Percentiles rank a stretch among this genome's conserved stretches.
These are phyloP conservation scores for Ictidomys tridecemlineatus DNA, from an alignment of 2,113 vertebrate genomes.

Conservation along the genomic window DNA sequence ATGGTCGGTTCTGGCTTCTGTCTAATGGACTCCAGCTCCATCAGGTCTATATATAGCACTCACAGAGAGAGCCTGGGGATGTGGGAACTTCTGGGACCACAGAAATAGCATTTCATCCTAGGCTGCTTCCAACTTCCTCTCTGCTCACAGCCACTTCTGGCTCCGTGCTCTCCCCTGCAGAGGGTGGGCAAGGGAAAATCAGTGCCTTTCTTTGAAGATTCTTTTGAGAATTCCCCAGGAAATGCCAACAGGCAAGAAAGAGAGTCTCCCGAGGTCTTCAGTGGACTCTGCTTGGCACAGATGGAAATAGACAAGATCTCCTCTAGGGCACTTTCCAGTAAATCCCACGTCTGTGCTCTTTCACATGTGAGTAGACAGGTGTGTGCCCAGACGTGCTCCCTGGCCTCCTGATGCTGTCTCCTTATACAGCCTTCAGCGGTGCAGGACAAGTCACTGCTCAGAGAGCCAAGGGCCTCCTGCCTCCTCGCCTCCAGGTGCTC, in stretches of 20 bases:
- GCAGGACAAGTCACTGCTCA: too few relatives aligned
- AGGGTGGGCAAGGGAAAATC: too few relatives aligned
- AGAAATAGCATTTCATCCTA: too few relatives aligned
- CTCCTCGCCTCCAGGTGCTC: background rate
- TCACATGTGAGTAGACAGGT: rapidly evolving
- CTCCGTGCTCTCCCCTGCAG: rapidly evolving
- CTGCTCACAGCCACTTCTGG: background rate
- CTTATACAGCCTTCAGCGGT: rapidly evolving
- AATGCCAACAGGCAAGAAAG: too few relatives aligned
- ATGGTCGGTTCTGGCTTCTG: too few relatives aligned
- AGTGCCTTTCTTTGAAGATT: too few relatives aligned
- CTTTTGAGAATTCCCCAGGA: too few relatives aligned
- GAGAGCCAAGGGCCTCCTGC: rapidly evolving
- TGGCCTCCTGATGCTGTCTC: rapidly evolving
- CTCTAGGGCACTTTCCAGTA: background rate
- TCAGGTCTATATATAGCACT: constrained; percentile 61
- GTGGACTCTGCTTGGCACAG: too few relatives aligned
- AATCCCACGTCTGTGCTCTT: background rate
- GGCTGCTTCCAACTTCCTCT: too few relatives aligned
- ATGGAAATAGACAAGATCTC: background rate
- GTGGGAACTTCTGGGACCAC: too few relatives aligned
- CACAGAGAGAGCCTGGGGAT: too few relatives aligned
- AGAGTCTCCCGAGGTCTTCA: background rate
- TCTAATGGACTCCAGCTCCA: constrained; percentile 36
- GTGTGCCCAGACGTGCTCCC: background rate